These are phyloP conservation scores for Lucifuga dentata DNA, from an alignment of 2,113 vertebrate species.

Conservation along the genomic window DNA sequence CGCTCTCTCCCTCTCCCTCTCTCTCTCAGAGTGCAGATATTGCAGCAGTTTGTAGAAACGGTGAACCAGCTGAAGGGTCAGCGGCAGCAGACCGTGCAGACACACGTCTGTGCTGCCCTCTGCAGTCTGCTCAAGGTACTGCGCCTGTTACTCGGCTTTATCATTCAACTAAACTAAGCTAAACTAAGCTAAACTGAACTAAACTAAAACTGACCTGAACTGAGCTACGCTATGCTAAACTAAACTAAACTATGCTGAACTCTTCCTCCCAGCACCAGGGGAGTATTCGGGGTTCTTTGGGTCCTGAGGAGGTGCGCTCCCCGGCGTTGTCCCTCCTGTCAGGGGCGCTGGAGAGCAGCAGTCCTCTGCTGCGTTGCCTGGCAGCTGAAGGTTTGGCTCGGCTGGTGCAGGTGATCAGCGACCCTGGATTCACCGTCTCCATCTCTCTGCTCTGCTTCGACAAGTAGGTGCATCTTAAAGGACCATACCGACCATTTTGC, in stretches of 20 bases:
- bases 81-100: conserved; percentile 87
- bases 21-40: conserved; percentile 81
- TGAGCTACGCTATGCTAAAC: too few species aligned
- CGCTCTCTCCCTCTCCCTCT: too few species aligned
- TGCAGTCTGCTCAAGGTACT: conserved; percentile 90
- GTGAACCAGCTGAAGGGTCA: conserved; percentile 90
- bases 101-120: conserved; percentile 88
- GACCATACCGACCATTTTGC: too few species aligned
- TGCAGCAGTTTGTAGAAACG: conserved; percentile 89
- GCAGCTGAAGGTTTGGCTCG: conserved; percentile 90
- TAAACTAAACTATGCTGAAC: not conserved
- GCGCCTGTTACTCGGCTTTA: conserved; percentile 3
- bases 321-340: conserved; percentile 84
- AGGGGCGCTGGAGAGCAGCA: conserved; percentile 89
- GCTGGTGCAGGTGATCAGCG: conserved; percentile 88
- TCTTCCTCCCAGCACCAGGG: conserved; percentile 59
- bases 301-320: conserved; percentile 86
- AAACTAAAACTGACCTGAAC: too few species aligned
- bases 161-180: too few species aligned
- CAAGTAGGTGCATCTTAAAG: conserved; percentile 86
- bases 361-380: conserved; percentile 87
- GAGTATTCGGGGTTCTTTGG: conserved; percentile 78
- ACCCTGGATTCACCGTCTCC: conserved; percentile 86
- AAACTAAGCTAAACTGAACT: too few species aligned
- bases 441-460: conserved; percentile 92